phyloP scores from a whole-genome alignment of 2,113 vertebrate species.

The Leucosticte australis region DNA sequence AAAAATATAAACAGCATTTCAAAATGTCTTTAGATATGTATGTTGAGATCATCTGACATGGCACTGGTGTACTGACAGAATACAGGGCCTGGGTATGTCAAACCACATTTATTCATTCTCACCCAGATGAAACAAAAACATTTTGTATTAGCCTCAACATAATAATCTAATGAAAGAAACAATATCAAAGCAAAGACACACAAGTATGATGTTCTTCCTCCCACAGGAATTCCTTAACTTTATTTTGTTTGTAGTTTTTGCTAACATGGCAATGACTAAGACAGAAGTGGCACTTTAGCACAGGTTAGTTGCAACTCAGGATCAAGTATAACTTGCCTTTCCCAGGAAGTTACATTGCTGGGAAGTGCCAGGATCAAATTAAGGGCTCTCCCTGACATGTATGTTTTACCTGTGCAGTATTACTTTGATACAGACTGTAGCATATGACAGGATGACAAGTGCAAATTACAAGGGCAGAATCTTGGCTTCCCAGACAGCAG shows the following conservation, averaged over 20 bases:
- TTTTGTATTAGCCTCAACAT: neutral
- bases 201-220: neutral
- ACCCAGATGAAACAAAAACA: neutral
- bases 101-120: neutral
- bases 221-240: neutral
- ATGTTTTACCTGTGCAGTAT: neutral
- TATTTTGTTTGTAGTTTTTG: neutral
- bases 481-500: slow-evolving; percentile 4
- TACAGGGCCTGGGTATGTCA: neutral
- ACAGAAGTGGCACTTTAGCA: neutral
- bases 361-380: neutral
- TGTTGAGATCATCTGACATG: neutral
- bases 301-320: neutral
- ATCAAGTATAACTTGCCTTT: neutral
- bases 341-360: neutral
- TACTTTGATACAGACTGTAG: neutral
- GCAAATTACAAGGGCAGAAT: slow-evolving; percentile 30
- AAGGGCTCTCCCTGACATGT: neutral
- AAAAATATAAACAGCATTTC: slow-evolving; percentile 70
- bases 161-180: neutral
- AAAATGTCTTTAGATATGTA: slow-evolving; percentile 13
- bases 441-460: neutral
- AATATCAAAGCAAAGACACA: neutral
- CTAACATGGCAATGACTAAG: neutral
- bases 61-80: neutral